A percentile compares a stretch with the other conserved stretches of the same genome.
Evolutionary conservation across 2,113 vertebrate species (phyloP).

Genomic region (Halichoerus grypus): DNA sequence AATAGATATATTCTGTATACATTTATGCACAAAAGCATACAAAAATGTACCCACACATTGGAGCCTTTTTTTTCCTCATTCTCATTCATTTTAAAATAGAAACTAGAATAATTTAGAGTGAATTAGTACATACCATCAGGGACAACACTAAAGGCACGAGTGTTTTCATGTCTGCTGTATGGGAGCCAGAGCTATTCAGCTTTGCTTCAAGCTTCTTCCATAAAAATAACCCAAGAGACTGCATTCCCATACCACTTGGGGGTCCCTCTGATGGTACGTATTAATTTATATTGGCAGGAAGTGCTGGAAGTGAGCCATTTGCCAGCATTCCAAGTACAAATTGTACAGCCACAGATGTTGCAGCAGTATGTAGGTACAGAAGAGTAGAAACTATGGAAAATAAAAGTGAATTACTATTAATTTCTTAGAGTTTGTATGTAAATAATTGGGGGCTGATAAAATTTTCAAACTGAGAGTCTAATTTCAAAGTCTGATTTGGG

Average conservation of each 20-base stretch:
- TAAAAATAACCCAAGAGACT: slow-evolving; percentile 65
- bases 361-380: slow-evolving; percentile 65
- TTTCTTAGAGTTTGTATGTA: background rate
- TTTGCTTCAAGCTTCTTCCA: slow-evolving; percentile 71
- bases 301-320: slow-evolving; percentile 80
- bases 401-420: background rate
- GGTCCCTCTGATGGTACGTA: slow-evolving; percentile 63
- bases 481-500: background rate
- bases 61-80: background rate
- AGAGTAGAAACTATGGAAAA: slow-evolving; percentile 65
- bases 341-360: slow-evolving; percentile 19
- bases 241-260: slow-evolving; percentile 37
- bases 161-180: slow-evolving; percentile 53
- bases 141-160: background rate
- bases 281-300: slow-evolving; percentile 83
- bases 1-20: background rate
- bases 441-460: background rate
- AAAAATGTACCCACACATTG: background rate
- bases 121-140: slow-evolving; percentile 72
- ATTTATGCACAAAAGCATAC: background rate
- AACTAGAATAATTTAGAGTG: slow-evolving; percentile 64
- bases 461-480: background rate
- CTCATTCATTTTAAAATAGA: slow-evolving; percentile 11
- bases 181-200: slow-evolving; percentile 67
- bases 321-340: slow-evolving; percentile 73